phyloP scores from a whole-genome alignment of 2,797 vertebrate species.

The Dermochelys coriacea region DNA sequence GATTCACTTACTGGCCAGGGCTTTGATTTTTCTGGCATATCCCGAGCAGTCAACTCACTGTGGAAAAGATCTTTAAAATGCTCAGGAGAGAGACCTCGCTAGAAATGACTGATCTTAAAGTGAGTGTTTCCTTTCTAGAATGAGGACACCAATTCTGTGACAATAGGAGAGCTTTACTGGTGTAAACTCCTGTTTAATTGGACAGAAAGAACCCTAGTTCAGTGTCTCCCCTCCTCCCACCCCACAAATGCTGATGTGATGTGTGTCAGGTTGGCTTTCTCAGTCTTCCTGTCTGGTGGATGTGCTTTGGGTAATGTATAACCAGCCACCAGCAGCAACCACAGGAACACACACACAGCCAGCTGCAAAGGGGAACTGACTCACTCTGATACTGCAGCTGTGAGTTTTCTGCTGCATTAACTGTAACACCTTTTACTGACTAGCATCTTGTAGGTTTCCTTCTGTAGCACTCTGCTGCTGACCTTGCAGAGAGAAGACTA shows the following conservation, averaged over 20 bases:
- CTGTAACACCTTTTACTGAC: neutral
- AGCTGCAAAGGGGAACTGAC: constrained; percentile 42
- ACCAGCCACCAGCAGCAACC: neutral
- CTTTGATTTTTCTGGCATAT: neutral
- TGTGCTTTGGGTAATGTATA: neutral
- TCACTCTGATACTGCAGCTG: constrained; percentile 16
- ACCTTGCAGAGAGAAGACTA: neutral
- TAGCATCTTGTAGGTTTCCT: constrained; percentile 8
- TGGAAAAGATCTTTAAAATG: neutral
- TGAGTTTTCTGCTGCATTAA: neutral
- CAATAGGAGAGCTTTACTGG: neutral
- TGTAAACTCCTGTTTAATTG: accelerated
- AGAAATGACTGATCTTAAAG: neutral
- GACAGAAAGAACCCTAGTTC: accelerated
- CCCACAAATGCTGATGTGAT: neutral
- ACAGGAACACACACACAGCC: neutral
- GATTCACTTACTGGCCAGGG: neutral
- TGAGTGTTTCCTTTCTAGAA: neutral
- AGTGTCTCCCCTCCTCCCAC: no score
- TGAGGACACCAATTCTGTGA: neutral
- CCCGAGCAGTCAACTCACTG: neutral
- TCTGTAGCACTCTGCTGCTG: neutral
- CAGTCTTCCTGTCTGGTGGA: neutral
- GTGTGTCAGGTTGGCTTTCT: neutral
- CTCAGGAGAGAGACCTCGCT: neutral